phyloP scores from a whole-genome alignment of 2,113 vertebrate genomes.

The Capra hircus region DNA sequence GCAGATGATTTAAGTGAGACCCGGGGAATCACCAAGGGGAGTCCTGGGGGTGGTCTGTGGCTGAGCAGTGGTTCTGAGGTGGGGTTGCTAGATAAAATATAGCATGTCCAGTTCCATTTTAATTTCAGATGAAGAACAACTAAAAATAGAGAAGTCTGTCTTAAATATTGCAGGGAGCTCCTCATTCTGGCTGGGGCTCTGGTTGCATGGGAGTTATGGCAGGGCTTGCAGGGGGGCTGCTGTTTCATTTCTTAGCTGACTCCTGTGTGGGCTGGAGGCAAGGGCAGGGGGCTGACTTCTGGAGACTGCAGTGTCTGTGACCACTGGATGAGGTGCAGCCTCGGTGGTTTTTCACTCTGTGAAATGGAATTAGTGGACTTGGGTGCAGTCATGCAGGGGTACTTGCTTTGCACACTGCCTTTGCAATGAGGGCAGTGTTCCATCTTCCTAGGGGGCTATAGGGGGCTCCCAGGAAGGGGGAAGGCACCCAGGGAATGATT shows the following conservation, averaged over 20 bases:
- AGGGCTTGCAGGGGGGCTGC: neutral
- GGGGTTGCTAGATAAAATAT: slow-evolving; percentile 3
- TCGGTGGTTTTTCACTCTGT: neutral
- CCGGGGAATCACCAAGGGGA: neutral
- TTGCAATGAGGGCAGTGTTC: neutral
- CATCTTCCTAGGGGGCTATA: neutral
- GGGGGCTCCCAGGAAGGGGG: neutral
- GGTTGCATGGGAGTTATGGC: neutral
- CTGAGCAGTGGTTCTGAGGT: neutral
- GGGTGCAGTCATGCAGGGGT: neutral
- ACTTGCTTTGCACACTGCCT: neutral
- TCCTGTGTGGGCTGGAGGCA: neutral
- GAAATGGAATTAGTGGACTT: neutral
- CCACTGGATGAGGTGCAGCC: neutral
- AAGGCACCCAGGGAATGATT: neutral
- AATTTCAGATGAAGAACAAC: slow-evolving; percentile 1
- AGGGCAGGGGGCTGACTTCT: neutral
- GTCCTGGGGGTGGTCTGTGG: neutral
- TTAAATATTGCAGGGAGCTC: neutral
- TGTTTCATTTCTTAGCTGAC: neutral
- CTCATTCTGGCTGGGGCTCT: neutral
- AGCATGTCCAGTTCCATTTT: neutral
- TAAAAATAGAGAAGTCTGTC: neutral
- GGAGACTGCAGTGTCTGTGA: neutral
- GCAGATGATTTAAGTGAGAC: neutral